Evolutionary conservation across 2,888 invertebrate species (phyloP), one percentile per base, ranked within the genome.

Genomic region (Himalopsyche japonica): DNA sequence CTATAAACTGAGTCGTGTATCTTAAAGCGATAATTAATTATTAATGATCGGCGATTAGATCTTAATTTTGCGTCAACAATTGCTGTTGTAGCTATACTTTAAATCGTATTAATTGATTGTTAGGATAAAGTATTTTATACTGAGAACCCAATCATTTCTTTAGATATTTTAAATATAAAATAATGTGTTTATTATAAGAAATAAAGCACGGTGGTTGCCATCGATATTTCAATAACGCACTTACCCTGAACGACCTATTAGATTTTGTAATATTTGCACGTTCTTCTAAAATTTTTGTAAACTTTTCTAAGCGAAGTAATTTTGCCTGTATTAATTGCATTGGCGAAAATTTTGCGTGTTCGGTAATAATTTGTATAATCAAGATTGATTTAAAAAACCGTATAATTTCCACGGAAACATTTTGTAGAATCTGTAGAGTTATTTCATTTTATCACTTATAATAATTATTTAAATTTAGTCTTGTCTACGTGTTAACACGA

Each of bases 11-110:
- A 81, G 89, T 90, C 91, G 92, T 92, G 92, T 92, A 92, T 92
- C 86, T 84, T 90, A 91, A 90, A 92, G 92, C 92, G 92, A 92
- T 92, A 92, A 92, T 85, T 92, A 91, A 90, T 85, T 91, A 90
- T 89, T 86, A 87, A 83, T 70, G 82, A 77, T 80, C 80, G 79
- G 15, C 30, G 27, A 20, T 24, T 70, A 70, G 70, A 27, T 27
- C 15, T 70, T 70, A 32, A 79, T 82, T 77, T 89, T 89, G 89
- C 88, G 90, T 89, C 79, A 84, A 76, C 12, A 70, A 15, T 43
- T 15, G 43, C 43, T 15, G 27, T 15, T 70, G 27, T 70, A 70
- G 70, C 3, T 70, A 27, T 70, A 70, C 30, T 70, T 43, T 70
- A 30, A 70, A 70, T 70, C 70, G 27, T 70, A 70, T 70, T 27